These are phyloP conservation scores for Rhinolophus sinicus DNA, from an alignment of 2,113 vertebrate genomes.

Conservation along the genomic window DNA sequence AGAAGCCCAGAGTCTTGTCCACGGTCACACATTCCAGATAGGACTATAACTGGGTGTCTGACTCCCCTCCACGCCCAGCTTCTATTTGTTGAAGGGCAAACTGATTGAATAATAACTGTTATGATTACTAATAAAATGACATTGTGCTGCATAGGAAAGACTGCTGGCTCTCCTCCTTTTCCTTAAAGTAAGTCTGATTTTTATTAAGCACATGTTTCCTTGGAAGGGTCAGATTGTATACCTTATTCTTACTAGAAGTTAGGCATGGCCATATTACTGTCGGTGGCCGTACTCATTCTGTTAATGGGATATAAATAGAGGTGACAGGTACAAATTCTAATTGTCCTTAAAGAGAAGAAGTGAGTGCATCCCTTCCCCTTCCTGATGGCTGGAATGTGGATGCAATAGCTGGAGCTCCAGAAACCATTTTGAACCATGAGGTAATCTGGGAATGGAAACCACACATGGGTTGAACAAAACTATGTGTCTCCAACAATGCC, in stretches of 20 bases:
- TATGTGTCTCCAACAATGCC: not conserved
- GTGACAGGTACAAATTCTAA: not conserved
- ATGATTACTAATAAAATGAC: not conserved
- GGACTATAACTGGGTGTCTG: not conserved
- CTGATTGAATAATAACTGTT: not conserved
- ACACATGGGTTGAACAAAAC: not conserved
- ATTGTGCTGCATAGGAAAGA: not conserved
- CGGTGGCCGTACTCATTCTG: not conserved
- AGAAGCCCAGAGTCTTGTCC: not conserved
- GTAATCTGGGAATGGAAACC: not conserved
- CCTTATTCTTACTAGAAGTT: not conserved
- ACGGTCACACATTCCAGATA: not conserved
- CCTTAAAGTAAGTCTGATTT: not conserved
- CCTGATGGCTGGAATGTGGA: not conserved
- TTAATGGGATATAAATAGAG: not conserved
- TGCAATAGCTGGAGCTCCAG: not conserved
- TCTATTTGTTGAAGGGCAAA: not conserved
- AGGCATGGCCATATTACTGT: not conserved
- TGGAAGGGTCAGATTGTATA: not conserved
- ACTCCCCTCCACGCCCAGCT: not conserved
- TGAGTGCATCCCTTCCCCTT: not conserved
- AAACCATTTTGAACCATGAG: not conserved
- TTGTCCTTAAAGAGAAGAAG: not conserved
- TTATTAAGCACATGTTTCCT: not conserved
- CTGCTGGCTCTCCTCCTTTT: not conserved